Base-by-base conservation (phyloP, 2,888 invertebrate genomes). In the Epinotia bilunana region DNA sequence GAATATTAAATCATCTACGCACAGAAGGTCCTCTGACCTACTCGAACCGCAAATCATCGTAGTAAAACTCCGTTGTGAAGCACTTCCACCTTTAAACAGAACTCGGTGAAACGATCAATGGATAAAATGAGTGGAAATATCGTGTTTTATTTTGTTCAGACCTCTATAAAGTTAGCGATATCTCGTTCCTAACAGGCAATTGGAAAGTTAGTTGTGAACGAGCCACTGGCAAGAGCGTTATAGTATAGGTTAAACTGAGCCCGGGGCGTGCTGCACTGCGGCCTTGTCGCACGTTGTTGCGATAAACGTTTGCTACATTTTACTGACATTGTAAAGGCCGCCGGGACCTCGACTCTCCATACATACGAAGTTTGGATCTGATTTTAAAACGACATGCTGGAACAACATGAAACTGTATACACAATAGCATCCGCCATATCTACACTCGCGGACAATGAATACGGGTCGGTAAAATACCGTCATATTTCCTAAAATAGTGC, bases 61-160 rank as follows among this genome's bases (percentile, higher is more conserved):
- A n/a, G 53, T 53, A n/a, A n/a, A 53, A 53, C 53, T 0, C 13
- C 5, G 16, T 16, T 16, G 13, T 0, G 12, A 46, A 46, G 13
- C 49, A 4, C 53, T 53, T 53, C 16, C 49, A 49, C 58, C 60
- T 60, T 16, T 6, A 55, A 55, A 67, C 55, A 68, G 33, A 53
- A 57, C 28, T 68, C 90, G 90, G 84, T 88, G 90, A 16, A 61
- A 55, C 33, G 43, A 39, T 63, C 55, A 67, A 57, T 57, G 57
- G 67, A 68, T 68, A 68, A 33, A 67, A 61, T 43, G 55, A 68
- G 67, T 55, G 39, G 67, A 61, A 61, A 68, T 57, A 68, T 68
- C 55, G 39, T 68, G 57, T 68, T 67, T 67, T 68, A 57, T 68
- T 68, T 57, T 43, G 67, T 57, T 68, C 20, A 57, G 67, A 68